A percentile compares a stretch with the other conserved stretches of the same genome.
phyloP scores from a whole-genome alignment of 1,140 invertebrate species.

The Drosophila chauvacae region DNA sequence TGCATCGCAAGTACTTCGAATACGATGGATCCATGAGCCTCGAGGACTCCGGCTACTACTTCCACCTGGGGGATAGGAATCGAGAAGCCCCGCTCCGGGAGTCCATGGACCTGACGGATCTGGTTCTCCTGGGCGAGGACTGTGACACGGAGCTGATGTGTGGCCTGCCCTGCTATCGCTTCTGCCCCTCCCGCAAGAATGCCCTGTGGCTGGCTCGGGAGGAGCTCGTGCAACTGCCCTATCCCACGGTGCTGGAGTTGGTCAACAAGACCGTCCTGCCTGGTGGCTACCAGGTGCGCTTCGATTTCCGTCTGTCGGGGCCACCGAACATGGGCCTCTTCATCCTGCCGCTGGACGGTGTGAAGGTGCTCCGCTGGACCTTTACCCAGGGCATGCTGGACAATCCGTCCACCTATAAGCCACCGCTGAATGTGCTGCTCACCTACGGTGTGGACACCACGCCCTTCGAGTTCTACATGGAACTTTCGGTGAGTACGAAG shows the following conservation, averaged over 20 bases:
- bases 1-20: constrained; percentile 87
- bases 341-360: constrained; percentile 87
- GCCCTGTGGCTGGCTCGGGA: constrained; percentile 53
- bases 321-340: constrained; percentile 90
- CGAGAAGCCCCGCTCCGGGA: constrained; percentile 86
- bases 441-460: constrained; percentile 81
- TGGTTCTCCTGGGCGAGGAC: constrained; percentile 86
- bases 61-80: constrained; percentile 89
- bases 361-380: constrained; percentile 86
- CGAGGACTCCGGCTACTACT: constrained; percentile 88
- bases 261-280: constrained; percentile 52
- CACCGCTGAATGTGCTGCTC: constrained; percentile 77
- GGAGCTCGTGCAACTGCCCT: constrained; percentile 44
- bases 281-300: constrained; percentile 42
- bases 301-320: constrained; percentile 85
- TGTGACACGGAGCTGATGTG: constrained; percentile 88
- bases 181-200: constrained; percentile 18
- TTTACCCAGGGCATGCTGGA: constrained; percentile 85
- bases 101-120: constrained; percentile 84
- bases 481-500: constrained; percentile 80
- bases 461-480: constrained; percentile 52
- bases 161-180: constrained; percentile 88
- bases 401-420: constrained; percentile 26
- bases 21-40: constrained; percentile 85
- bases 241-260: constrained; percentile 34